These are phyloP conservation scores for Oreochromis mossambicus DNA, from an alignment of 2,797 vertebrate species.

Conservation along the genomic window DNA sequence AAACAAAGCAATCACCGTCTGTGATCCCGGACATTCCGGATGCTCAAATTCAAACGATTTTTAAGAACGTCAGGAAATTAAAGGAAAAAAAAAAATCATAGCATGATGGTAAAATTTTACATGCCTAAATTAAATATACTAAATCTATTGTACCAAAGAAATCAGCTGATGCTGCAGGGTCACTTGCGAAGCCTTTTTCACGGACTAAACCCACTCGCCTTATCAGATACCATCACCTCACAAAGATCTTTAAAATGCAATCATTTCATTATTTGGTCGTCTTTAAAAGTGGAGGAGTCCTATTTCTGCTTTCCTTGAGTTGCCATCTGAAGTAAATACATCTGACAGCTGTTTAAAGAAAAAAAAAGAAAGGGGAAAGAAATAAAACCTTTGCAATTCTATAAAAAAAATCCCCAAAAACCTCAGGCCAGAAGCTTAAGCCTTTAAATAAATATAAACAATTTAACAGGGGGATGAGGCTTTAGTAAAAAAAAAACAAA, in stretches of 20 bases:
- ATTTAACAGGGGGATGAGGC: slow-evolving; percentile 19
- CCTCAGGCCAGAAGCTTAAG: slow-evolving; percentile 26
- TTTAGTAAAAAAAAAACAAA: neutral
- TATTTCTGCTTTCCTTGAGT: neutral
- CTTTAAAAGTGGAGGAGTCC: neutral
- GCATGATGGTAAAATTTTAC: neutral
- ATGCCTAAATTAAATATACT: neutral
- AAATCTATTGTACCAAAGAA: neutral
- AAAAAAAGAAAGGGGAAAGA: neutral
- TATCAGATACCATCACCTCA: neutral
- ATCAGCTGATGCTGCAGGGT: rapidly evolving
- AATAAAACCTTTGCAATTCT: slow-evolving; percentile 38
- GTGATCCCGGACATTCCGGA: rapidly evolving
- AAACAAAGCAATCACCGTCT: neutral
- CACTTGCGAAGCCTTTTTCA: neutral
- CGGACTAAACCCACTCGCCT: rapidly evolving
- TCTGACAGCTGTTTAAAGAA: slow-evolving; percentile 42
- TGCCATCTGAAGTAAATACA: slow-evolving; percentile 34
- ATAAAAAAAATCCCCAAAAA: slow-evolving; percentile 14
- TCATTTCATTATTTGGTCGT: neutral
- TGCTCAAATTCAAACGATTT: rapidly evolving
- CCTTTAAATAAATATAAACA: slow-evolving; percentile 54
- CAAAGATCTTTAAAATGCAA: neutral
- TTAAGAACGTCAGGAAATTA: neutral
- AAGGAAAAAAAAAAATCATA: neutral